Percentiles rank a stretch among this genome's conserved stretches.
Evolutionary conservation across 23 tunicate species (phyloP).

Genomic region (Styela clava): DNA sequence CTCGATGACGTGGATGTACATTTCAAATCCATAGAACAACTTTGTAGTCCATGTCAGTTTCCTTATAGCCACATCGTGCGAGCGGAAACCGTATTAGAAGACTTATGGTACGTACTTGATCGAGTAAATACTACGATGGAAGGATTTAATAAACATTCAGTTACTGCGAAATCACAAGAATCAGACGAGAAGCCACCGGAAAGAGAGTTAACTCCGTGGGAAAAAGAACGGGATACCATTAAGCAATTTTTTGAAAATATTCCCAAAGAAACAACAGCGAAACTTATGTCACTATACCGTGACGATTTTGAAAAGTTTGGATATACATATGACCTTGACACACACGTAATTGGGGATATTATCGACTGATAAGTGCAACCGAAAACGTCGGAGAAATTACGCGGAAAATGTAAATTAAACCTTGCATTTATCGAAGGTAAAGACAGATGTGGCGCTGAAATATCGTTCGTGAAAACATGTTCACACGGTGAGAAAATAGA

Average conservation of each 20-base stretch:
- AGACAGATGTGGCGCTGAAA: too few relatives aligned
- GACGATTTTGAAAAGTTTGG: slow-evolving; percentile 45
- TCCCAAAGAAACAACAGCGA: slow-evolving; percentile 23
- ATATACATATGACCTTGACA: slow-evolving; percentile 36
- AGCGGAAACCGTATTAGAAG: slow-evolving; percentile 49
- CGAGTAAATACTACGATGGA: slow-evolving; percentile 47
- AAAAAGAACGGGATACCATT: slow-evolving; percentile 32
- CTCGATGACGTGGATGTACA: slow-evolving; percentile 41
- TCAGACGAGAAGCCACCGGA: background rate
- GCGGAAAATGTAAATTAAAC: too few relatives aligned
- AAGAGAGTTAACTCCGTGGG: background rate
- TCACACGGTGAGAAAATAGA: too few relatives aligned
- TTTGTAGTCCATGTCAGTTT: slow-evolving; percentile 49
- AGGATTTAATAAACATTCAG: slow-evolving; percentile 28
- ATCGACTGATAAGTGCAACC: slow-evolving; percentile 13
- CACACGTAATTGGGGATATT: slow-evolving; percentile 26
- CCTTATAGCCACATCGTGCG: slow-evolving; percentile 51
- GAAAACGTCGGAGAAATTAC: too few relatives aligned
- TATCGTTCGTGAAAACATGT: too few relatives aligned
- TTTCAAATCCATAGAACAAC: slow-evolving; percentile 48
- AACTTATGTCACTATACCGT: slow-evolving; percentile 30
- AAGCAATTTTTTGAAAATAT: slow-evolving; percentile 25
- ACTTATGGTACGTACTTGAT: slow-evolving; percentile 59
- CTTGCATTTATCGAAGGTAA: too few relatives aligned
- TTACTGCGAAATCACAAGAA: background rate